phyloP scores from a whole-genome alignment of 2,797 vertebrate genomes.

The Heteromormyrus szaboi region DNA sequence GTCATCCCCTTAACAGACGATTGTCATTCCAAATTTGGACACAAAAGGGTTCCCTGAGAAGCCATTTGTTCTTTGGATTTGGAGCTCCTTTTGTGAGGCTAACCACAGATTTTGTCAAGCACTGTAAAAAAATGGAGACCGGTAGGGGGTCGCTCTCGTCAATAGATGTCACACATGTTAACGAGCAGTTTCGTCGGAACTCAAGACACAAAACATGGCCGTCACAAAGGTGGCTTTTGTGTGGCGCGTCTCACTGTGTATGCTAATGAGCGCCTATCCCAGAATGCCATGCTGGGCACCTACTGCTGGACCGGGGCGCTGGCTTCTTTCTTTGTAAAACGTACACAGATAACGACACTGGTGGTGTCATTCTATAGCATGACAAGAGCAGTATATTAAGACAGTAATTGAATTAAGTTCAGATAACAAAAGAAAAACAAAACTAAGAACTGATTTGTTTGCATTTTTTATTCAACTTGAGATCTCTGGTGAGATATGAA shows the following conservation, averaged over 20 bases:
- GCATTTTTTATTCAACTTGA: background rate
- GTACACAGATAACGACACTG: background rate
- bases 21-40: constrained; percentile 18
- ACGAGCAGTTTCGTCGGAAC: constrained; percentile 56
- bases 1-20: background rate
- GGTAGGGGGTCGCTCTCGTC: constrained; percentile 44
- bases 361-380: background rate
- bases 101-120: constrained; percentile 21
- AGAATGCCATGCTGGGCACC: constrained; percentile 1
- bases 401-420: background rate
- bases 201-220: constrained; percentile 51
- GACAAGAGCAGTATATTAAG: background rate
- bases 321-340: background rate
- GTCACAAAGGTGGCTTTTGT: constrained; percentile 57
- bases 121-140: constrained; percentile 18
- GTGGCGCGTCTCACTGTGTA: constrained; percentile 16
- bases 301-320: background rate
- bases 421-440: background rate
- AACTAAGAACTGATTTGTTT: background rate
- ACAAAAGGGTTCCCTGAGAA: constrained; percentile 6
- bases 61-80: constrained; percentile 12
- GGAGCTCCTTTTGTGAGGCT: background rate
- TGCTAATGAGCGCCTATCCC: constrained; percentile 17
- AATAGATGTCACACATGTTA: constrained; percentile 63
- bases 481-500: background rate